These are phyloP conservation scores for Eonycteris spelaea DNA, from an alignment of 2,113 vertebrate species.

Conservation along the genomic window DNA sequence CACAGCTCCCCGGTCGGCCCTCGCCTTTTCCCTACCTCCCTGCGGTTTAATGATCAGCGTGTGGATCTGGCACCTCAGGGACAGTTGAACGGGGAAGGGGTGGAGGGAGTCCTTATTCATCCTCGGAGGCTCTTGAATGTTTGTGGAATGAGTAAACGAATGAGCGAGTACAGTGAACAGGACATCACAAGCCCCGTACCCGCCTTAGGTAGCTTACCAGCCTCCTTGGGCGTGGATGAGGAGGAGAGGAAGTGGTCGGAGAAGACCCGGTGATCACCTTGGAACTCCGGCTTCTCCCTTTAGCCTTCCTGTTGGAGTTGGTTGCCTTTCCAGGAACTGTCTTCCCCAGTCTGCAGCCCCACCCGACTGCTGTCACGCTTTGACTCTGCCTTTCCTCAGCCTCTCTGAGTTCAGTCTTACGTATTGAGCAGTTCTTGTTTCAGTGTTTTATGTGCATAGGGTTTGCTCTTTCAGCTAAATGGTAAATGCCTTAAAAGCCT, in stretches of 20 bases:
- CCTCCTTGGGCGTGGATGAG: not conserved
- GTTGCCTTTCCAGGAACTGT: not conserved
- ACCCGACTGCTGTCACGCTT: not conserved
- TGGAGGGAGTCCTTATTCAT: not conserved
- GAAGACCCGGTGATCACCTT: not conserved
- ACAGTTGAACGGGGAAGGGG: not conserved
- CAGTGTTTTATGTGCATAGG: not conserved
- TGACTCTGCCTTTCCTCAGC: not conserved
- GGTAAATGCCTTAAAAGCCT: not conserved
- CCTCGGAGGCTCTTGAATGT: not conserved
- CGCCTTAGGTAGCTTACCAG: not conserved
- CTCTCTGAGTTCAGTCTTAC: not conserved
- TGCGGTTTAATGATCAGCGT: not conserved
- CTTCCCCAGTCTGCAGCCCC: not conserved
- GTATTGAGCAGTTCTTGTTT: not conserved
- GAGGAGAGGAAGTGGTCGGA: conserved; percentile 33
- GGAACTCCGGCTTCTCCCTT: not conserved
- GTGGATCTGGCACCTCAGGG: not conserved
- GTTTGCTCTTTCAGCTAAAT: not conserved
- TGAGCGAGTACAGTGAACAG: not conserved
- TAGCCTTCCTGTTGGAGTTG: not conserved
- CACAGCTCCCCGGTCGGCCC: accelerated
- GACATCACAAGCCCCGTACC: not conserved
- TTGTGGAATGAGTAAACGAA: not conserved
- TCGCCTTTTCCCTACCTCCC: accelerated